Conservation (phyloP, 2,113 vertebrate species). For the Nycticorax nycticorax region DNA sequence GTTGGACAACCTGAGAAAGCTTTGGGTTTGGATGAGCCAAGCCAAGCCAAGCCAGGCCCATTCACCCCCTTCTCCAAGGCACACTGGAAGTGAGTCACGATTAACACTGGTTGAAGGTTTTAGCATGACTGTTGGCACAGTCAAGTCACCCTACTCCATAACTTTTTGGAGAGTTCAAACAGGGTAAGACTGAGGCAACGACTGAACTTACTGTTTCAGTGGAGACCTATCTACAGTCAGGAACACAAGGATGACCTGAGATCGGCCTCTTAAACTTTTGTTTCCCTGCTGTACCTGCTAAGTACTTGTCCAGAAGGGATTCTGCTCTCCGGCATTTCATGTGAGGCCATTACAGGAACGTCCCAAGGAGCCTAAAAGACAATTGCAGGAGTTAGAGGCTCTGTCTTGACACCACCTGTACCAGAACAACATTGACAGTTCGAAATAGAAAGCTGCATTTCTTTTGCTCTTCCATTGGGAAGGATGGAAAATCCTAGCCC, state of each 20-base stretch:
- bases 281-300: neutral
- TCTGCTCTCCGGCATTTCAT: fast-evolving
- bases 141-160: neutral
- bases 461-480: neutral
- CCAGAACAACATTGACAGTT: neutral
- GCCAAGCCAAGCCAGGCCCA: neutral
- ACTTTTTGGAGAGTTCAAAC: neutral
- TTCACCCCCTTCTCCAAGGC: neutral
- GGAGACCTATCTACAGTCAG: neutral
- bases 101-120: neutral
- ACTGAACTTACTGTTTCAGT: neutral
- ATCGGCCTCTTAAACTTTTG: neutral
- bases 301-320: neutral
- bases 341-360: fast-evolving
- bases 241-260: fast-evolving
- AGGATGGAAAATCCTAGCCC: neutral
- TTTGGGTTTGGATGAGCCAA: neutral
- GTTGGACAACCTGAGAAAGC: neutral
- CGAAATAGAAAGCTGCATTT: neutral
- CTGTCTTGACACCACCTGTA: neutral
- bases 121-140: neutral
- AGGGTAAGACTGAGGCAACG: neutral
- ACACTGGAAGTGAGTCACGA: neutral
- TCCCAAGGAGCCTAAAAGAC: neutral
- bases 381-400: neutral